A percentile compares a stretch with the other conserved stretches of the same genome.
phyloP scores from a whole-genome alignment of 2,888 invertebrate genomes.

The Steinernema hermaphroditum region DNA sequence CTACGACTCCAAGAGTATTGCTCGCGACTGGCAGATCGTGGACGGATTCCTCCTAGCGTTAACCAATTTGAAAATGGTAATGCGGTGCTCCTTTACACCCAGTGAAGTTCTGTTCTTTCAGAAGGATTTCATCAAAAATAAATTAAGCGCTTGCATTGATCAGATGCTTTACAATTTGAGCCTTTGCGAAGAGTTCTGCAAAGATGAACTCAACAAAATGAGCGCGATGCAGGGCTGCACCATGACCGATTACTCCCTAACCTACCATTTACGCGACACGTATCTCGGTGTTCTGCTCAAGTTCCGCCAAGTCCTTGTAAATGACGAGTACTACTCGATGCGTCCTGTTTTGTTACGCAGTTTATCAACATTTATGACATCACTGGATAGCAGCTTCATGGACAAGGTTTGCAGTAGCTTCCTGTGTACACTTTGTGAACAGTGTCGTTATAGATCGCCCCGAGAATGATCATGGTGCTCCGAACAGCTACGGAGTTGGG shows the following conservation, averaged over 20 bases:
- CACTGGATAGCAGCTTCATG: slow-evolving; percentile 17
- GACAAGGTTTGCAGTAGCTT: no score
- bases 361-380: neutral
- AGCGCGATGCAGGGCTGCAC: neutral
- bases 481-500: neutral
- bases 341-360: slow-evolving; percentile 8
- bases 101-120: neutral
- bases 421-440: neutral
- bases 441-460: slow-evolving; percentile 8
- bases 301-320: slow-evolving; percentile 23
- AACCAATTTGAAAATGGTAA: neutral
- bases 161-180: slow-evolving; percentile 15
- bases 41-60: neutral
- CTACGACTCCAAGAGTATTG: neutral
- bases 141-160: neutral
- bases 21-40: neutral
- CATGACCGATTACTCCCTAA: neutral
- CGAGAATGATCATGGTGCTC: slow-evolving; percentile 27
- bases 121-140: neutral
- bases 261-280: neutral
- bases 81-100: neutral
- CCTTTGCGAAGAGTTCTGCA: slow-evolving; percentile 18
- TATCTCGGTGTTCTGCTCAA: slow-evolving; percentile 33
- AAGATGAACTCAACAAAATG: neutral
- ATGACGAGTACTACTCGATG: slow-evolving; percentile 26